A percentile compares a stretch with the other conserved stretches of the same genome.
Conservation (phyloP, 2,113 vertebrate species). For the Ailuropoda melanoleuca region DNA sequence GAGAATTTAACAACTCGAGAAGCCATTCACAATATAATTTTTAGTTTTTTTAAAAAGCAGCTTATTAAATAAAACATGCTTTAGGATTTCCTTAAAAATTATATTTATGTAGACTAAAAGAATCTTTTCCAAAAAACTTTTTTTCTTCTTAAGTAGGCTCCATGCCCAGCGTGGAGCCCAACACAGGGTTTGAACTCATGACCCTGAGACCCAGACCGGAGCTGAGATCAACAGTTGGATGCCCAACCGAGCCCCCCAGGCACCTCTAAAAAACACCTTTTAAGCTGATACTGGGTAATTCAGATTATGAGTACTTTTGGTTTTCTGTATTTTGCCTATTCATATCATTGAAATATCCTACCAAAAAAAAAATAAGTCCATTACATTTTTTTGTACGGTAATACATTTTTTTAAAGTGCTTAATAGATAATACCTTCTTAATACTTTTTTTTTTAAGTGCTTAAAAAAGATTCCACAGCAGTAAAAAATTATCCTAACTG, state of each 20-base stretch:
- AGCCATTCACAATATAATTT: neutral
- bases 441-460: neutral
- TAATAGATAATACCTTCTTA: neutral
- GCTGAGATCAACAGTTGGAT: no score
- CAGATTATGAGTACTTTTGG: neutral
- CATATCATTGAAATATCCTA: neutral
- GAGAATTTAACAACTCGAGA: neutral
- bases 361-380: neutral
- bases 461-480: neutral
- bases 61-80: conserved; percentile 22
- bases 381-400: neutral
- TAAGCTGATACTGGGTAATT: neutral
- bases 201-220: neutral
- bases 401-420: neutral
- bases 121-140: neutral
- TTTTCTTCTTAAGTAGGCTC: neutral
- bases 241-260: no score
- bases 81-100: neutral
- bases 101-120: neutral
- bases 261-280: neutral
- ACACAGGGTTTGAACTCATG: neutral
- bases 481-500: neutral
- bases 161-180: neutral
- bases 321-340: neutral
- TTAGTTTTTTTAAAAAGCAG: neutral